These are phyloP conservation scores for Betta splendens DNA, from an alignment of 2,797 vertebrate species.

Conservation along the genomic window DNA sequence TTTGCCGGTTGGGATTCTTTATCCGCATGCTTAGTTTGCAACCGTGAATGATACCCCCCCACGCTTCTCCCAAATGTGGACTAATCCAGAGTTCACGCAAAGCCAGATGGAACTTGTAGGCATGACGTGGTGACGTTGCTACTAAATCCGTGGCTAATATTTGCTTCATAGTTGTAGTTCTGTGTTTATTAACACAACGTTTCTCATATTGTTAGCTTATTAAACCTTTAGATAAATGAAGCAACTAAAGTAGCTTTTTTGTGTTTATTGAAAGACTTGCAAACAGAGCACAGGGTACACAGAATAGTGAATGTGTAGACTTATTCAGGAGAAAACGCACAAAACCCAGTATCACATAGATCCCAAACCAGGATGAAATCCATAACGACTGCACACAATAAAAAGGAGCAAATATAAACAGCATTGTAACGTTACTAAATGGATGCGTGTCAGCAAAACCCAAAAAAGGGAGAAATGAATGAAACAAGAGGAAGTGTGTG, in stretches of 20 bases:
- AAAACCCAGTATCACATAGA: conserved; percentile 53
- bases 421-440: conserved; percentile 35
- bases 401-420: conserved; percentile 47
- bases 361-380: conserved; percentile 52
- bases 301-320: conserved; percentile 41
- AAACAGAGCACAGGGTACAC: conserved; percentile 73
- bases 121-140: neutral
- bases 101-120: conserved; percentile 65
- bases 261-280: conserved; percentile 82
- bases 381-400: conserved; percentile 31
- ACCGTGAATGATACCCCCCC: conserved; percentile 11
- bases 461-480: conserved; percentile 20
- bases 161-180: neutral
- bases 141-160: conserved; percentile 2
- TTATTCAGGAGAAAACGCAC: conserved; percentile 61
- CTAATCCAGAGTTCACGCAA: conserved; percentile 43
- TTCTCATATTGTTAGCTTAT: neutral
- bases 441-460: conserved; percentile 41
- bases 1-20: accelerated
- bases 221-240: conserved; percentile 1
- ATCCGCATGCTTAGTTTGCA: neutral
- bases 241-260: conserved; percentile 13
- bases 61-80: conserved; percentile 24
- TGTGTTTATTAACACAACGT: neutral
- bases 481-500: neutral